Base-by-base conservation (phyloP, 2,888 invertebrate species). In the Helobdella robusta region DNA sequence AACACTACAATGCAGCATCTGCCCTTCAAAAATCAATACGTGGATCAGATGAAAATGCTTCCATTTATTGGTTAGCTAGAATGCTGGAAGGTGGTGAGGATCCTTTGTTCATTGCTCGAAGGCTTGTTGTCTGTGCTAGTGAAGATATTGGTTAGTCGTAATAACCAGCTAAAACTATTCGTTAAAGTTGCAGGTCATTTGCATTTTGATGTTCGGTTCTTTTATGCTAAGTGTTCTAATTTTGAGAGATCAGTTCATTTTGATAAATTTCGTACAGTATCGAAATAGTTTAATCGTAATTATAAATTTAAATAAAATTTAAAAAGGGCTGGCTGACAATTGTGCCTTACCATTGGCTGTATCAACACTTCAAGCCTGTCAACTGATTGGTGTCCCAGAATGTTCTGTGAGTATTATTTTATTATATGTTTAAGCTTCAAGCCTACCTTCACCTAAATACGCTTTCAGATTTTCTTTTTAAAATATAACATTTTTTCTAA, bases 1-100 rank as follows among this genome's bases (percentile, higher is more conserved):
- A 89, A 74, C 89, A 89, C 78, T 89, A 89, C 78, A 87, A 89
- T 76, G 84, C 85, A 46, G 86, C 88, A 72, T 89, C 89, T 1
- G 89, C 89, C 0, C 80, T 89, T 71, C 89, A 89, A 74, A 89
- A 90, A 78, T 87, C 89, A 0, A 86, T 90, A 61, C 83, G 89
- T 71, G 89, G 89, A 0, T 85, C 87, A 23, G 87, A 89, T 76
- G 86, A 85, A 68, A 88, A 87, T 78, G 89, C 89, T 1, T 85
- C 89, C 18, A 78, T 90, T 46, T 89, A 89, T 76, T 90, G 89
- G 89, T 82, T 87, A 2, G 85, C 87, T 1, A 83, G 89, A 68
- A 89, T 89, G 83, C 79, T 89, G 71, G 83, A 84, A 67, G 86
- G 86, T 20, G 89, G 89, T 15, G 89, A 89, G 77, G 87, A 89